These are phyloP conservation scores for Ophonus ardosiacus DNA, from an alignment of 2,888 invertebrate species.

Conservation along the genomic window DNA sequence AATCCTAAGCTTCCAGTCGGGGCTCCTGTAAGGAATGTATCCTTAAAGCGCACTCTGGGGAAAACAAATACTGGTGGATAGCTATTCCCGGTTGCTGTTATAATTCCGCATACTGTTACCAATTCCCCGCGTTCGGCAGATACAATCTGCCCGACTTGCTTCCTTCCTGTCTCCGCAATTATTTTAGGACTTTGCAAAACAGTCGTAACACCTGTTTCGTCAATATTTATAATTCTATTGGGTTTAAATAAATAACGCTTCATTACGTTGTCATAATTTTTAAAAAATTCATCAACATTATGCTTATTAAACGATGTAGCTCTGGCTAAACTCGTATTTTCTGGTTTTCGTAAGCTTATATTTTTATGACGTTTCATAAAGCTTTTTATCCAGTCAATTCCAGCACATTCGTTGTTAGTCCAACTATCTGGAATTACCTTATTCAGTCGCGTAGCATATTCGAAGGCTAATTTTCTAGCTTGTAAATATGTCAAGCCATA, in stretches of 20 bases:
- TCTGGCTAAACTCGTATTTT: neutral
- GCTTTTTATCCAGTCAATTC: neutral
- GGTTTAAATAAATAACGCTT: neutral
- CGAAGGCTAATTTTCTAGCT: neutral
- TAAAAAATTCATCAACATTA: too few species aligned
- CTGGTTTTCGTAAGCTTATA: neutral
- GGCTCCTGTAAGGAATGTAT: too few species aligned
- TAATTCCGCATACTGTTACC: neutral
- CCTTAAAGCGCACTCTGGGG: neutral
- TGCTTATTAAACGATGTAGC: too few species aligned
- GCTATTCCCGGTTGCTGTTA: neutral
- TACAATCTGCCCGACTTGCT: neutral
- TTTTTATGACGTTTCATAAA: neutral
- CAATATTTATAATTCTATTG: neutral
- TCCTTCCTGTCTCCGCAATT: neutral
- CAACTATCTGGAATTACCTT: neutral
- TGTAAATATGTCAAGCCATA: neutral
- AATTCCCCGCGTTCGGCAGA: neutral
- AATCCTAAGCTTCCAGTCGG: too few species aligned
- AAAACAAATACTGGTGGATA: neutral
- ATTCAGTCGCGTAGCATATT: neutral
- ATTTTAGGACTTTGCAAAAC: neutral
- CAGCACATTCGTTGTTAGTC: neutral
- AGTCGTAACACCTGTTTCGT: neutral
- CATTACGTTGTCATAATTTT: too few species aligned